Evolutionary conservation across 2,797 vertebrate species (phyloP), one percentile per base, ranked within the genome.

Genomic region (Typhlichthys eigenmanni): DNA sequence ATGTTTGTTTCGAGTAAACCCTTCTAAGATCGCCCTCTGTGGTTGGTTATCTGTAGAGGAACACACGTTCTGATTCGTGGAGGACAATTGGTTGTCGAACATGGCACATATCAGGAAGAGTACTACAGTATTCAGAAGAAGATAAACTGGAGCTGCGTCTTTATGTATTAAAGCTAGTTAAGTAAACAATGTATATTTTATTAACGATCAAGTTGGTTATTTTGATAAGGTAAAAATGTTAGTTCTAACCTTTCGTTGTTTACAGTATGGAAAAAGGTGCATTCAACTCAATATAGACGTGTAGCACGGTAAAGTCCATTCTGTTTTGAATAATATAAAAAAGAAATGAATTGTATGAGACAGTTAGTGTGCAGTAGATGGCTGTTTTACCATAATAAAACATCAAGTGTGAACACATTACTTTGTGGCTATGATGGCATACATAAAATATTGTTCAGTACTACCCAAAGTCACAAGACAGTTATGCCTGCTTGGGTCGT

Each of bases 401-500:
- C 61, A 1, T 16, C 13, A 13, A 4, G 47, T 24, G 51, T 34
- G 13, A 63, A 47, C 50, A 43, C 29, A 2, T 10, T 60, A 9
- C 9, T 60, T 10, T 57, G 8, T 38, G 50, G 59, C 8, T 62
- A 29, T 17, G 60, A 29, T 17, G 60, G 58, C 11, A 62, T 16
- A 0, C 66, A 51, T 0, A 32, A 13, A 2, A 90, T 90, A 62
- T 68, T 48, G 24, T 76, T 96, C 57, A 91, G 87, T 13, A 79
- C 83, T 1, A 92, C 92, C 8, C 67, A 60, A 13, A 62, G 47
- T 1, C 72, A 84, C 56, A 80, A 50, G 46, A 87, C 68, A 1
- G 50, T 92, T 0, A 98, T 99, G 96, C 93, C 94, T 0, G 96
- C 96, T 3, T 98, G 98, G 98, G 95, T 98, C 56, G 94, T 98